These are phyloP conservation scores for Epizoanthus ramosus DNA, from an alignment of 92 coral and sea anemone species.

Conservation along the genomic window DNA sequence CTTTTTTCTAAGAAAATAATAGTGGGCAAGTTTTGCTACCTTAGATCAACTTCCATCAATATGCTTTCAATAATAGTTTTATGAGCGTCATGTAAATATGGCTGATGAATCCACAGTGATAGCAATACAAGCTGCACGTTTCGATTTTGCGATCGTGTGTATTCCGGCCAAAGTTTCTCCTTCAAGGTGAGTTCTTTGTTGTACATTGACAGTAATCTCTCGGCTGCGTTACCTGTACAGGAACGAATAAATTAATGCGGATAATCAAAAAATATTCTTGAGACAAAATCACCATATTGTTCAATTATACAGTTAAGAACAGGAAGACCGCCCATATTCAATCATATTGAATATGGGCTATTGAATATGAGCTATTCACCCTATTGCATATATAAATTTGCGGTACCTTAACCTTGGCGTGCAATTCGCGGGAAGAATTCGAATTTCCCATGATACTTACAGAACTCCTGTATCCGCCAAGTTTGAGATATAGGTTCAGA, in stretches of 20 bases:
- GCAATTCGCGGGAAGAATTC: too few relatives aligned
- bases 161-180: conserved; percentile 75
- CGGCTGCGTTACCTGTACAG: conserved; percentile 66
- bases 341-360: too few relatives aligned
- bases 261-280: conserved; percentile 3
- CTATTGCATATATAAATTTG: too few relatives aligned
- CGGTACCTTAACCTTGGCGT: too few relatives aligned
- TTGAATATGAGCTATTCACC: too few relatives aligned
- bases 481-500: conserved; percentile 65
- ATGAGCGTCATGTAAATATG: conserved; percentile 72
- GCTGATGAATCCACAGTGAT: conserved; percentile 94
- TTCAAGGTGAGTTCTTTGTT: conserved; percentile 77
- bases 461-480: conserved; percentile 77
- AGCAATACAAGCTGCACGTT: conserved; percentile 75
- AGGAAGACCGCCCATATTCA: too few relatives aligned
- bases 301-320: too few relatives aligned
- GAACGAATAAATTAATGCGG: too few relatives aligned
- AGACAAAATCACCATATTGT: not conserved
- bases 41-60: conserved; percentile 84
- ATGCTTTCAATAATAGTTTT: conserved; percentile 78
- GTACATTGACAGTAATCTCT: conserved; percentile 70
- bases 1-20: too few relatives aligned
- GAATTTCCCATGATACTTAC: conserved; percentile 61
- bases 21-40: conserved; percentile 2
- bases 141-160: conserved; percentile 73